Conservation (phyloP, 2,888 invertebrate genomes). For the Luffia ferchaultella region DNA sequence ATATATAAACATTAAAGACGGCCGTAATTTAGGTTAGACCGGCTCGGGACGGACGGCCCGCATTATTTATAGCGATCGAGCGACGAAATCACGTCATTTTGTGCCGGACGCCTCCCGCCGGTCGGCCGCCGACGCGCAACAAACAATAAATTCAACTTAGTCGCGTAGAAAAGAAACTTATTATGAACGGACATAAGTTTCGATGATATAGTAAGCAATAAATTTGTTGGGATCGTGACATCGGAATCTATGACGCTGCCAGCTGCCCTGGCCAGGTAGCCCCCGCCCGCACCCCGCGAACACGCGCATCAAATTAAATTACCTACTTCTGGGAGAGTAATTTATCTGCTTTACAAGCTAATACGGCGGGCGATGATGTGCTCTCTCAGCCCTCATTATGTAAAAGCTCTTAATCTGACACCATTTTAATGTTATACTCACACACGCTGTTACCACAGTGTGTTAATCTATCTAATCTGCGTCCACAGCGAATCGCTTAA, state of each 20-base stretch:
- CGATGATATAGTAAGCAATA: conserved; percentile 48
- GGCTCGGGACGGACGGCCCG: conserved; percentile 14
- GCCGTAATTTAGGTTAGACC: conserved; percentile 17
- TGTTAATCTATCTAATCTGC: no score
- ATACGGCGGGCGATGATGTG: neutral
- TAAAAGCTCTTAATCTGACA: no score
- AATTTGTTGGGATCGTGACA: conserved; percentile 36
- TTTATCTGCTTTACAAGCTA: neutral
- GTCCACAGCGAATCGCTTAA: no score
- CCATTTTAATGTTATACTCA: no score
- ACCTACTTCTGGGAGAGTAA: conserved; percentile 26
- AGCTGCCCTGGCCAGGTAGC: no score
- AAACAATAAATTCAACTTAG: conserved; percentile 43
- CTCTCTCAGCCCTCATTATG: no score
- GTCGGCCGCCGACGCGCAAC: conserved; percentile 21
- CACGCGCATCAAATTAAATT: conserved; percentile 39
- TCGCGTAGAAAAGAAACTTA: conserved; percentile 33
- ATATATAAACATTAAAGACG: conserved; percentile 18
- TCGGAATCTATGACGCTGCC: conserved; percentile 42
- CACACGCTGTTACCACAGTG: no score
- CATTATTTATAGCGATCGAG: neutral
- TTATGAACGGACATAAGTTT: conserved; percentile 33
- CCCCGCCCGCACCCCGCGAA: conserved; percentile 22
- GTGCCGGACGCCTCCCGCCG: conserved; percentile 18
- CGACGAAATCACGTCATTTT: conserved; percentile 11